phyloP scores from a whole-genome alignment of 1,140 invertebrate genomes.

The Drosophila orosa region DNA sequence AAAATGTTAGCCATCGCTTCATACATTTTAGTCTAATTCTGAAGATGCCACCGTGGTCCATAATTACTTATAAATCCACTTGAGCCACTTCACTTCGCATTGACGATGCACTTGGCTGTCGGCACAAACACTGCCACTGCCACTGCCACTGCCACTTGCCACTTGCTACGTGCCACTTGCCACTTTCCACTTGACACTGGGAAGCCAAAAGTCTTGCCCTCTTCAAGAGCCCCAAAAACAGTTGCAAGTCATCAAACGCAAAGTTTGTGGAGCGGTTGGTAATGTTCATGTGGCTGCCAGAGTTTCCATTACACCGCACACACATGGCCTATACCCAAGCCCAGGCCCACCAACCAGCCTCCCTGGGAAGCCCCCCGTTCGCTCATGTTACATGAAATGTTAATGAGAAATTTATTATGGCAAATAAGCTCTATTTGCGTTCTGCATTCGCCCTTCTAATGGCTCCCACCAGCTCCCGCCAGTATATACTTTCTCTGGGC shows the following conservation, averaged over 20 bases:
- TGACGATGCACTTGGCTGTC: conserved; percentile 43
- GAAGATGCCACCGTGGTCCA: not conserved
- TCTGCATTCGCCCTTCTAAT: conserved; percentile 33
- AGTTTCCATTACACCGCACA: conserved; percentile 42
- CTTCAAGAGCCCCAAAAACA: conserved; percentile 44
- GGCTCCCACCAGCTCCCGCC: not conserved
- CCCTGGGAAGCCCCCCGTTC: conserved; percentile 1
- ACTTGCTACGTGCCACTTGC: conserved; percentile 8
- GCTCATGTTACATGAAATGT: conserved; percentile 61
- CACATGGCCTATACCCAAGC: conserved; percentile 1
- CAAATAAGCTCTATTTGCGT: conserved; percentile 62
- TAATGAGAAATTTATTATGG: conserved; percentile 67
- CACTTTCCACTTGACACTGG: conserved; percentile 49
- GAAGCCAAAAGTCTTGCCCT: conserved; percentile 56
- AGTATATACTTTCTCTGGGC: conserved; percentile 2
- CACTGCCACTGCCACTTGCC: conserved; percentile 6
- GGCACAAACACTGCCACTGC: conserved; percentile 18
- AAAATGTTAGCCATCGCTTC: not conserved
- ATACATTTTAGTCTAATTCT: not conserved
- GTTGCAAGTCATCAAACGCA: conserved; percentile 56
- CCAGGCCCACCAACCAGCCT: not conserved
- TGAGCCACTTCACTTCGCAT: conserved; percentile 26
- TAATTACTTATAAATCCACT: conserved; percentile 45
- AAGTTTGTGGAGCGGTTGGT: conserved; percentile 34
- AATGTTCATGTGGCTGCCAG: conserved; percentile 30